Percentiles rank a stretch among this genome's conserved stretches.
Conservation (phyloP, 2,113 vertebrate genomes). For the Trichechus manatus region DNA sequence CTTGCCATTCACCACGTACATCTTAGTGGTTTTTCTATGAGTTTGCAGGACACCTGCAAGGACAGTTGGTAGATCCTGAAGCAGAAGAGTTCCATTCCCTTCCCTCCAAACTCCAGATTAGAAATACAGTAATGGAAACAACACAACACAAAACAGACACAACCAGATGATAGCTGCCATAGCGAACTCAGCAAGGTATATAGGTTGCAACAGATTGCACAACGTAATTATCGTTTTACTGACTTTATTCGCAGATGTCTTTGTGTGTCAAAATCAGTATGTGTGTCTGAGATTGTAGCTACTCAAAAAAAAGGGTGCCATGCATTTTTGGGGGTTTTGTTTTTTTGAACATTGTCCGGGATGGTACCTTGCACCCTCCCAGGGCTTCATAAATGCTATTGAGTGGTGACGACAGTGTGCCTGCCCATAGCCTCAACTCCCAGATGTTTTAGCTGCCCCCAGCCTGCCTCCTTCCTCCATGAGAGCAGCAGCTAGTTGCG, state of each 20-base stretch:
- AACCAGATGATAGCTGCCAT: neutral
- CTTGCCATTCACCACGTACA: neutral
- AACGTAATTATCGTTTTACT: neutral
- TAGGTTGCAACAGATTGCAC: neutral
- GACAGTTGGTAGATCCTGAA: fast-evolving
- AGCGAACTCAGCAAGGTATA: fast-evolving
- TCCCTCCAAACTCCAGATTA: neutral
- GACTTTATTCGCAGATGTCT: neutral
- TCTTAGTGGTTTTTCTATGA: neutral
- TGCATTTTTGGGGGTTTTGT: neutral
- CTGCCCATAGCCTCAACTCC: fast-evolving
- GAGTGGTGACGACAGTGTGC: neutral
- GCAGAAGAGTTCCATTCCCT: neutral
- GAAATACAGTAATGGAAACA: neutral
- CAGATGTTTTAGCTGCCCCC: neutral
- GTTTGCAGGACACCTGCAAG: neutral
- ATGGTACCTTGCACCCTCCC: neutral
- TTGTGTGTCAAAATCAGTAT: neutral
- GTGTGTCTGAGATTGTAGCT: neutral
- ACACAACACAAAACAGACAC: neutral
- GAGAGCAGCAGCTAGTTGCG: neutral
- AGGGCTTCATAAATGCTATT: neutral
- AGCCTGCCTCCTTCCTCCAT: neutral
- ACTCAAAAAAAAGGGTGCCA: neutral
- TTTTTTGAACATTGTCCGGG: neutral